These are phyloP conservation scores for Lepus americanus DNA, from an alignment of 2,113 vertebrate genomes.

Conservation along the genomic window DNA sequence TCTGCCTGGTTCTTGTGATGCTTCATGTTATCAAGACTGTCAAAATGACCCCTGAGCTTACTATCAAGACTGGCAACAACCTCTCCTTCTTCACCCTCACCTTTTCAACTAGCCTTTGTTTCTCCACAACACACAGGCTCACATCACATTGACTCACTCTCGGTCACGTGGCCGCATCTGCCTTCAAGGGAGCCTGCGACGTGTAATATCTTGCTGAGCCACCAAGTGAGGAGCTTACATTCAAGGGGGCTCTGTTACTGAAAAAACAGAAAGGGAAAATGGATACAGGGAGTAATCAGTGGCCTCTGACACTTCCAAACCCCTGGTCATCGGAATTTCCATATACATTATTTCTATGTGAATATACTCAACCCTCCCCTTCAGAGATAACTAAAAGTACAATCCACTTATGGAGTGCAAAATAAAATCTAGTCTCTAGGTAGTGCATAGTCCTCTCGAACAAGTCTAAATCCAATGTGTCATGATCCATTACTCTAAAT, in stretches of 20 bases:
- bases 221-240: background rate
- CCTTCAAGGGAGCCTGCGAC: background rate
- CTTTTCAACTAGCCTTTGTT: background rate
- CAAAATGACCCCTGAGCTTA: background rate
- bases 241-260: background rate
- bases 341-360: background rate
- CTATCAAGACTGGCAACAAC: background rate
- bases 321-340: background rate
- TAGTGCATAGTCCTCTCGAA: background rate
- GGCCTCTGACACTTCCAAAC: conserved; percentile 12
- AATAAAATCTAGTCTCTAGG: background rate
- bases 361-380: background rate
- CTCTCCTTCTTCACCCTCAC: background rate
- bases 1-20: background rate
- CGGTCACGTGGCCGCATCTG: background rate
- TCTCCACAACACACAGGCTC: background rate
- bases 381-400: background rate
- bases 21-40: background rate
- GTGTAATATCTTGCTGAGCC: background rate
- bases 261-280: conserved; percentile 51
- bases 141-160: background rate
- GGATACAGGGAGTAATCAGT: background rate
- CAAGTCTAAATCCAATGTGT: background rate
- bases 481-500: background rate
- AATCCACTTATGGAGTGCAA: background rate